A percentile compares a stretch with the other conserved stretches of the same genome.
Evolutionary conservation across 2,797 vertebrate genomes (phyloP).

Genomic region (Bradypus variegatus): DNA sequence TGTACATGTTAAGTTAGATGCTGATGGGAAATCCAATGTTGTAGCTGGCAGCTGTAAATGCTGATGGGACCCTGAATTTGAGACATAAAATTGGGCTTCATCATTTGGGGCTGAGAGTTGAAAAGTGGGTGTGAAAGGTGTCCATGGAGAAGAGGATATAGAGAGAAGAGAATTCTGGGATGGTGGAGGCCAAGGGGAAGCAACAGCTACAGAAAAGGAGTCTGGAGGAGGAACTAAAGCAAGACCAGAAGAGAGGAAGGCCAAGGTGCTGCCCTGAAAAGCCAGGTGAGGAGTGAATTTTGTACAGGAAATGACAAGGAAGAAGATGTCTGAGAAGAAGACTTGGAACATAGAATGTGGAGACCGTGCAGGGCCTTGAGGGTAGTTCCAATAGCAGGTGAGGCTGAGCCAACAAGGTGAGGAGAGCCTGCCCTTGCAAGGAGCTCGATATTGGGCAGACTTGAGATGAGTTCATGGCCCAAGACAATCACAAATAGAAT

Average conservation of each 20-base stretch:
- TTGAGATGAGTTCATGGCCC: background rate
- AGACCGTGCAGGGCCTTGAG: background rate
- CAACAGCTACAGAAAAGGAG: background rate
- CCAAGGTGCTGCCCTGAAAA: background rate
- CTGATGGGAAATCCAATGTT: background rate
- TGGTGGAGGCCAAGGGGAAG: background rate
- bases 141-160: background rate
- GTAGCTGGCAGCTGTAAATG: no score
- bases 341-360: background rate
- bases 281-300: background rate
- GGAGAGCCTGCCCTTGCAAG: background rate
- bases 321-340: background rate
- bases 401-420: background rate
- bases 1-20: background rate
- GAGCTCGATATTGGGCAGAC: background rate
- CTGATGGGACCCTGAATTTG: background rate
- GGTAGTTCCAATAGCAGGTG: background rate
- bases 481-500: background rate
- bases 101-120: background rate
- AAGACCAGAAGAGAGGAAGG: no score
- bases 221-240: background rate
- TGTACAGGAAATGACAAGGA: background rate
- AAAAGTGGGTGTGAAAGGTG: background rate
- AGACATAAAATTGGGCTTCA: rapidly evolving
- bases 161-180: background rate